phyloP scores from a whole-genome alignment of 2,113 vertebrate species.

The Pachypanchax playfairii region DNA sequence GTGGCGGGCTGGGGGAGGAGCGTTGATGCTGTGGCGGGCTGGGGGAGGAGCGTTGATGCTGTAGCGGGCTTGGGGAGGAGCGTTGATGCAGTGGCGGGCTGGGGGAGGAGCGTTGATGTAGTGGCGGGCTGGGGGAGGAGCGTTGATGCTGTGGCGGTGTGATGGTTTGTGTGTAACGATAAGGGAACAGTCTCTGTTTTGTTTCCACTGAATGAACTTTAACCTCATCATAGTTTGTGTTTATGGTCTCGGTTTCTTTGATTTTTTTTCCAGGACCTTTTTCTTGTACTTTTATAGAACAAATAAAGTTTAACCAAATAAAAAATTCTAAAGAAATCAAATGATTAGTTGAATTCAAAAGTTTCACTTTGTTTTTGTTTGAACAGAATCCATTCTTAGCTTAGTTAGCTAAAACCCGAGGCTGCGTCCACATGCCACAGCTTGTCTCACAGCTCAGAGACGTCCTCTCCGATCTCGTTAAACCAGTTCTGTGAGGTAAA shows the following conservation, averaged over 20 bases:
- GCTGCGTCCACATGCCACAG: conserved; percentile 57
- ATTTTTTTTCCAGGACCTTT: conserved; percentile 2
- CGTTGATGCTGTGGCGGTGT: too few relatives aligned
- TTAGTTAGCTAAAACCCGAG: too few relatives aligned
- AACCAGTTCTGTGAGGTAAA: conserved; percentile 68
- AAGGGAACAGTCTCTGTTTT: background rate
- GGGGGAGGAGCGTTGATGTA: too few relatives aligned
- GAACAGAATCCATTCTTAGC: conserved; percentile 23
- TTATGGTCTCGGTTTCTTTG: background rate
- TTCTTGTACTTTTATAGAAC: background rate
- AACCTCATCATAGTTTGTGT: background rate
- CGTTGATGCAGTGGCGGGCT: too few relatives aligned
- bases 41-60: too few relatives aligned
- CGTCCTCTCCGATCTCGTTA: conserved; percentile 56
- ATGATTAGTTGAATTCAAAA: background rate
- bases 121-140: too few relatives aligned
- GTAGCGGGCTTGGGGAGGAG: too few relatives aligned
- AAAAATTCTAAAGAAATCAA: background rate
- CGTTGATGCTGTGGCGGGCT: too few relatives aligned
- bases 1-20: too few relatives aligned
- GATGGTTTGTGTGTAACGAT: background rate
- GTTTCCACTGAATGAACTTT: conserved; percentile 18
- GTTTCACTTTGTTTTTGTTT: conserved; percentile 9
- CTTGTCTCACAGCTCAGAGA: conserved; percentile 58
- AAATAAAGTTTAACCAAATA: background rate